Conservation (phyloP, 2,113 vertebrate species). For the Sitta europaea region DNA sequence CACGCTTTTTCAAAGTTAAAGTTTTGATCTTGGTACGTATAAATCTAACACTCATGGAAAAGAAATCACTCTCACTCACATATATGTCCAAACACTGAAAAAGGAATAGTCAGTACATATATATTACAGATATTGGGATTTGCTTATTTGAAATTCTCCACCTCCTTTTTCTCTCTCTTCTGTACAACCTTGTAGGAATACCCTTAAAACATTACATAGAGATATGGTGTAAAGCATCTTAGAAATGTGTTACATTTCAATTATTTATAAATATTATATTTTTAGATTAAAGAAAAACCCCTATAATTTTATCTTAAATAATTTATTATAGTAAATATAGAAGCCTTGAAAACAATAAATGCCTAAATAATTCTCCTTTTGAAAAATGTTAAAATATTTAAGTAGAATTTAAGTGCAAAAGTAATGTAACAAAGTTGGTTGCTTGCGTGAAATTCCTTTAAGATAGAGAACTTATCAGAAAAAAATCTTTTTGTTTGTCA, state of each 20-base stretch:
- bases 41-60: not conserved
- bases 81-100: not conserved
- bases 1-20: not conserved
- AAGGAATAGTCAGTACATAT: not conserved
- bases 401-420: not conserved
- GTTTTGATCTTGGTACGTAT: not conserved
- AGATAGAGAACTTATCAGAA: not conserved
- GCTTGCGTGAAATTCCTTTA: not conserved
- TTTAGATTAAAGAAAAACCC: not conserved
- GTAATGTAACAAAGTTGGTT: fast-evolving
- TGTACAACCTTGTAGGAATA: not conserved
- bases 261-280: not conserved
- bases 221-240: not conserved
- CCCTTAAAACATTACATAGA: not conserved
- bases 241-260: not conserved
- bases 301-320: not conserved
- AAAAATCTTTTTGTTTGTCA: not conserved
- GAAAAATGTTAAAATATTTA: not conserved
- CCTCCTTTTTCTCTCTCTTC: not conserved
- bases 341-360: not conserved
- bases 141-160: not conserved
- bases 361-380: not conserved
- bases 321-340: not conserved
- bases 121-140: not conserved
- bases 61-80: not conserved